phyloP scores from a whole-genome alignment of 2,113 vertebrate species.

The Oryzias celebensis region DNA sequence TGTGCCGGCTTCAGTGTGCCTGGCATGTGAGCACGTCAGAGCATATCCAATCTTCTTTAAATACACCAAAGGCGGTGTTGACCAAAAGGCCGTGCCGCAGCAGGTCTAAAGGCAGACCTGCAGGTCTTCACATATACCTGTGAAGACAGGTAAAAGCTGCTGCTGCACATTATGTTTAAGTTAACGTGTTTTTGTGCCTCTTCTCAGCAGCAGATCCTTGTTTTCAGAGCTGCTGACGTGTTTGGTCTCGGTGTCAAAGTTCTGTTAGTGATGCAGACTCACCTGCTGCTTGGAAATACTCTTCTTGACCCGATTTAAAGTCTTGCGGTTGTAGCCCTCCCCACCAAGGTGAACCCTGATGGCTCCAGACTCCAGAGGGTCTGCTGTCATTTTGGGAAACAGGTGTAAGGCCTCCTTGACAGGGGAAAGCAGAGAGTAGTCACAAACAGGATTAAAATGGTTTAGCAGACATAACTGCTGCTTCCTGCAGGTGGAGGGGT shows the following conservation, averaged over 20 bases:
- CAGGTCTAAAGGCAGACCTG: too few relatives aligned
- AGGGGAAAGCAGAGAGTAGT: constrained; percentile 1
- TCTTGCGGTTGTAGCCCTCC: constrained; percentile 91
- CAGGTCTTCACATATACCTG: too few relatives aligned
- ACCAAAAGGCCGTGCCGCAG: too few relatives aligned
- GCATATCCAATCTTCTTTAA: too few relatives aligned
- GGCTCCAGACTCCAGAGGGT: constrained; percentile 77
- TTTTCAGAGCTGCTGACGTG: not conserved
- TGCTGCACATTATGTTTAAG: too few relatives aligned
- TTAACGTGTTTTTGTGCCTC: too few relatives aligned
- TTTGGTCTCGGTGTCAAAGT: accelerated
- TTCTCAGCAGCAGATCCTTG: not conserved
- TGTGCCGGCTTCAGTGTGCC: too few relatives aligned
- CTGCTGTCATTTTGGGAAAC: constrained; percentile 83
- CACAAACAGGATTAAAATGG: too few relatives aligned
- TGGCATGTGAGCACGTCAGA: too few relatives aligned
- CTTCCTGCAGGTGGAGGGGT: not conserved
- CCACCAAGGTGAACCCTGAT: constrained; percentile 84
- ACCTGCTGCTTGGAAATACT: constrained; percentile 85
- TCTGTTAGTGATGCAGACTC: not conserved
- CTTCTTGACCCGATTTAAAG: constrained; percentile 90
- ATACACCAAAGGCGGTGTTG: too few relatives aligned
- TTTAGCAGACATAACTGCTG: not conserved
- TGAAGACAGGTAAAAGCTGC: too few relatives aligned
- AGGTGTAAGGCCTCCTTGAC: constrained; percentile 83